phyloP scores from a whole-genome alignment of 2,888 invertebrate genomes.

The Endotricha flammealis region DNA sequence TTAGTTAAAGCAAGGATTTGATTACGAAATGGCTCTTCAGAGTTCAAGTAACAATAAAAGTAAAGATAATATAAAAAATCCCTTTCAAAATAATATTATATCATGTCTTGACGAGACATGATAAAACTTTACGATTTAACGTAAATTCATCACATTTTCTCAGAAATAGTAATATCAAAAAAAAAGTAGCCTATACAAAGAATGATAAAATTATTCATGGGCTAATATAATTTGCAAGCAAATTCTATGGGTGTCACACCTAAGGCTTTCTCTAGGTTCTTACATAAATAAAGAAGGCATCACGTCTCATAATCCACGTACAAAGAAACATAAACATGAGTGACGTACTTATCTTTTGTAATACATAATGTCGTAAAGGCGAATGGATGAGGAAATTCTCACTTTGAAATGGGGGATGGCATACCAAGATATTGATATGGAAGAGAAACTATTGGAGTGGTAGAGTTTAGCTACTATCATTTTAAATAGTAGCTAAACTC shows the following conservation, averaged over 20 bases:
- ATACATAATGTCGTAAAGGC: conserved; percentile 63
- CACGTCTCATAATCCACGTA: conserved; percentile 71
- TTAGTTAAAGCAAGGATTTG: too few species aligned
- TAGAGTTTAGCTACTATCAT: too few species aligned
- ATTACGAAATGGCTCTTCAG: too few species aligned
- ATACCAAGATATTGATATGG: too few species aligned
- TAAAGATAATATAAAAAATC: too few species aligned
- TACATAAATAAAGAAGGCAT: conserved; percentile 62
- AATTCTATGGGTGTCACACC: conserved; percentile 44
- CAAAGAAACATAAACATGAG: conserved; percentile 66
- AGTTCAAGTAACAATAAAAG: too few species aligned
- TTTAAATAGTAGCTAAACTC: too few species aligned
- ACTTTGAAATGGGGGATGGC: too few species aligned
- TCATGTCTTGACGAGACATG: background rate
- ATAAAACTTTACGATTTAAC: conserved; percentile 4
- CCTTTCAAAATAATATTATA: too few species aligned
- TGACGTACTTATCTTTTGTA: conserved; percentile 63
- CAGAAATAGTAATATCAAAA: conserved; percentile 1
- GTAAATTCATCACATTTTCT: background rate
- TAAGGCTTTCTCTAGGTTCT: conserved; percentile 42
- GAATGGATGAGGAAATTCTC: conserved; percentile 45
- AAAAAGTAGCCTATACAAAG: conserved; percentile 4
- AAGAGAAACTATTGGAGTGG: too few species aligned
- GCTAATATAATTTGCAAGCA: conserved; percentile 63
- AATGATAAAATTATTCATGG: conserved; percentile 49